A percentile compares a stretch with the other conserved stretches of the same genome.
Evolutionary conservation across 23 tunicate genomes (phyloP).

Genomic region (Diplosoma virens): DNA sequence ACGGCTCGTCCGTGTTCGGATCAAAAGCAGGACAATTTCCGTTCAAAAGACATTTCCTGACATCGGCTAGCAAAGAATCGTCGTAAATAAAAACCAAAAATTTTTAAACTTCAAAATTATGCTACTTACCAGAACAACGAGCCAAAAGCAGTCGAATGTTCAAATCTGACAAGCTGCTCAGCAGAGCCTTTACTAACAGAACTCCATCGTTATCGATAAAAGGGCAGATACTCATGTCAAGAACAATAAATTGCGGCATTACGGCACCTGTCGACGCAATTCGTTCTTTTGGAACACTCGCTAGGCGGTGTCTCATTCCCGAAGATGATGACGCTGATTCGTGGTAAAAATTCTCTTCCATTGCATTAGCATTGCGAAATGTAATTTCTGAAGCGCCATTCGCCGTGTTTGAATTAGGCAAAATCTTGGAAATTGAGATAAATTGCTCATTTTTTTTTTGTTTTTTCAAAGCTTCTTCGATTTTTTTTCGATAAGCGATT

Average conservation of each 20-base stretch:
- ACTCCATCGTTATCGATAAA: constrained; percentile 87
- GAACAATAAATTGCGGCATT: constrained; percentile 32
- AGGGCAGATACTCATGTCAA: constrained; percentile 74
- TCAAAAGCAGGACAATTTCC: constrained; percentile 23
- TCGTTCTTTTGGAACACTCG: neutral
- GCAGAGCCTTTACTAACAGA: constrained; percentile 28
- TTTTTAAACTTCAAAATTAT: too few relatives aligned
- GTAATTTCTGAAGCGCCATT: neutral
- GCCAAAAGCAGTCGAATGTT: constrained; percentile 46
- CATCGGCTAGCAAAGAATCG: constrained; percentile 30
- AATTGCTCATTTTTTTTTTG: neutral
- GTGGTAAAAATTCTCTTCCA: too few relatives aligned
- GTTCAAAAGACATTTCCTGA: constrained; percentile 15
- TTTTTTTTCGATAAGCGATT: constrained; percentile 12
- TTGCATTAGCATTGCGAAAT: neutral
- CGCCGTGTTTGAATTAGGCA: neutral
- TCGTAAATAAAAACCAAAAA: too few relatives aligned
- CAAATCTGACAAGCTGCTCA: constrained; percentile 8
- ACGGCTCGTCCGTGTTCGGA: neutral
- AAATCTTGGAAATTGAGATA: neutral
- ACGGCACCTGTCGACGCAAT: neutral
- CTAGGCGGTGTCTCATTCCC: neutral
- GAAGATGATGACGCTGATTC: neutral
- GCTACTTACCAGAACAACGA: constrained; percentile 49
- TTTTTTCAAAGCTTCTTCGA: constrained; percentile 17